These are phyloP conservation scores for Nebria salina DNA, from an alignment of 2,888 invertebrate genomes.

Conservation along the genomic window DNA sequence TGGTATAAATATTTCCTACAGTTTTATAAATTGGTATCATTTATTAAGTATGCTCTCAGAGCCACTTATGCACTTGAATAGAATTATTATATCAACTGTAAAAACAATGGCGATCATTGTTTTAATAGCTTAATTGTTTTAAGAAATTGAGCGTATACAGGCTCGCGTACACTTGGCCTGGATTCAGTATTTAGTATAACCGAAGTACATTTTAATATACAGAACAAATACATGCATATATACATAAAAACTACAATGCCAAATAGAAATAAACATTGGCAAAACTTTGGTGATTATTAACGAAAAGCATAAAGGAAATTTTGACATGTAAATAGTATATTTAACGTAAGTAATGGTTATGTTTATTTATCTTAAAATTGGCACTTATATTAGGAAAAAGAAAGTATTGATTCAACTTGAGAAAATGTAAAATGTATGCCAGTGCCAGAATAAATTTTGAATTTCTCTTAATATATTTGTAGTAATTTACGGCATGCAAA, in stretches of 20 bases:
- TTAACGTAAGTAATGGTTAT: neutral
- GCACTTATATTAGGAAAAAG: neutral
- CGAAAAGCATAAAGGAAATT: neutral
- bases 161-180: neutral
- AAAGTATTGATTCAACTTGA: neutral
- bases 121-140: neutral
- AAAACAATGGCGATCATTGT: neutral
- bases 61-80: neutral
- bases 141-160: neutral
- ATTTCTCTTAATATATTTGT: no score
- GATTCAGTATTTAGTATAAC: neutral
- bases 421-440: neutral
- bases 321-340: neutral
- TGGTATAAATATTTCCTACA: no score
- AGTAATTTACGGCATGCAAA: no score
- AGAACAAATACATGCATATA: neutral
- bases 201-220: neutral
- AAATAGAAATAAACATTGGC: neutral
- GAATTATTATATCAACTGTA: neutral
- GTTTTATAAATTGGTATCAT: neutral
- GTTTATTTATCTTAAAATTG: neutral
- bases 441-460: neutral
- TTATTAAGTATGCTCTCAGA: neutral
- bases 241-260: neutral
- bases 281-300: neutral